Conservation (phyloP, 92 coral and sea anemone species). For the Porites cylindrica region DNA sequence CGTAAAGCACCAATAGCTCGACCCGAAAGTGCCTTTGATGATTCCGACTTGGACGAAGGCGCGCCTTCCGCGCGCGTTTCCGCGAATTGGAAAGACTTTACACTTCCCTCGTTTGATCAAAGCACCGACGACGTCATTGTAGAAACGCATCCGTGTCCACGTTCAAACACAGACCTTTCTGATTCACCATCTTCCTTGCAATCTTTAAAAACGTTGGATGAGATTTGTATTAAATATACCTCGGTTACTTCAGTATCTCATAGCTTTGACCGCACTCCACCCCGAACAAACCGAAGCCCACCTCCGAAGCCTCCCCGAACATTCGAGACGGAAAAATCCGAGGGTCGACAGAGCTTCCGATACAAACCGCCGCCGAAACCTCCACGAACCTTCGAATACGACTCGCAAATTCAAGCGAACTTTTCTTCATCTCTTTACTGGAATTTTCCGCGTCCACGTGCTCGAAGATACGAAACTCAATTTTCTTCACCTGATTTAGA, state of each 20-base stretch:
- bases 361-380: slow-evolving; percentile 87
- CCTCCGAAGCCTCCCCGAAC: slow-evolving; percentile 95
- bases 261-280: not conserved
- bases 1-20: slow-evolving; percentile 85
- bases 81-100: slow-evolving; percentile 76
- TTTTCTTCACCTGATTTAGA: slow-evolving; percentile 38
- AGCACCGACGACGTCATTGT: slow-evolving; percentile 67
- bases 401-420: slow-evolving; percentile 60
- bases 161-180: slow-evolving; percentile 57
- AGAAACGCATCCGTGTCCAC: slow-evolving; percentile 57
- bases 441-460: slow-evolving; percentile 64
- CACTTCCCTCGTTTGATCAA: slow-evolving; percentile 73
- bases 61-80: slow-evolving; percentile 69
- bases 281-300: slow-evolving; percentile 44
- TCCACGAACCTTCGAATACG: slow-evolving; percentile 83
- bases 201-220: slow-evolving; percentile 7
- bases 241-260: slow-evolving; percentile 35
- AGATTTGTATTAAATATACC: not conserved
- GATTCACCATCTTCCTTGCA: slow-evolving; percentile 46
- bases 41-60: slow-evolving; percentile 81
- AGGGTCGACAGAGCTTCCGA: slow-evolving; percentile 58
- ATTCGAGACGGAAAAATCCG: slow-evolving; percentile 72
- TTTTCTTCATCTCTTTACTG: slow-evolving; percentile 77
- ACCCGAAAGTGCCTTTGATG: slow-evolving; percentile 90
- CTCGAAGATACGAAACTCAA: slow-evolving; percentile 20